Evolutionary conservation across 2,797 vertebrate species (phyloP), one percentile per base, ranked within the genome.

Genomic region (Pseudochromis fuscus): DNA sequence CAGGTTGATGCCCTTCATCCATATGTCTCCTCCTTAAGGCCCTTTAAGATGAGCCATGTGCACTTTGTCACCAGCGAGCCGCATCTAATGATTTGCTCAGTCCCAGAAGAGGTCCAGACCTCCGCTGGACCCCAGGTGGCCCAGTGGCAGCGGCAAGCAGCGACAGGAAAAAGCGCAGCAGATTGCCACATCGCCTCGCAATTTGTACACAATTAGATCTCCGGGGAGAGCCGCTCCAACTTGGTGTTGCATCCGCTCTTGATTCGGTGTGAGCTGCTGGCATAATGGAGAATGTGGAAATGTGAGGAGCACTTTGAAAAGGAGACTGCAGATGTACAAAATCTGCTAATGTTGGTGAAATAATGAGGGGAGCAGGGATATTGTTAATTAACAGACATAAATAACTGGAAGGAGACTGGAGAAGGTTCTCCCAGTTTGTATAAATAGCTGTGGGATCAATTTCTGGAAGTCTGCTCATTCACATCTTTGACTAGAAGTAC

Each of bases 131-230:
- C 83, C 77, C 87, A 89, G 69, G 77, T 85, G 89, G 81, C 71
- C 77, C 28, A 33, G 13, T 67, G 66, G 72, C 67, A 45, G 50
- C 63, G 18, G 71, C 67, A 72, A 77, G 77, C 82, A 48, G 58
- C 67, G 33, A 52, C 66, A 79, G 68, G 76, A 18, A 42, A 64
- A 84, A 63, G 60, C 18, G 19, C 62, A 64, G 53, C 64, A 40
- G 49, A 81, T 79, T 68, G 81, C 60, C 72, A 77, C 71, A 77
- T 40, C 62, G 65, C 57, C 72, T 79, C 15, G 23, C 56, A 69
- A 73, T 83, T 79, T 82, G 79, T 73, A 72, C 81, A 84, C 86
- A 87, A 80, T 86, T 72, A 84, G 75, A 72, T 88, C 84, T 79
- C 83, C 1, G 7, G 86, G 81, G 86, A 77, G 75, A 58, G 44